Evolutionary conservation across 2,797 vertebrate genomes (phyloP).

Genomic region (Bufotes viridis): DNA sequence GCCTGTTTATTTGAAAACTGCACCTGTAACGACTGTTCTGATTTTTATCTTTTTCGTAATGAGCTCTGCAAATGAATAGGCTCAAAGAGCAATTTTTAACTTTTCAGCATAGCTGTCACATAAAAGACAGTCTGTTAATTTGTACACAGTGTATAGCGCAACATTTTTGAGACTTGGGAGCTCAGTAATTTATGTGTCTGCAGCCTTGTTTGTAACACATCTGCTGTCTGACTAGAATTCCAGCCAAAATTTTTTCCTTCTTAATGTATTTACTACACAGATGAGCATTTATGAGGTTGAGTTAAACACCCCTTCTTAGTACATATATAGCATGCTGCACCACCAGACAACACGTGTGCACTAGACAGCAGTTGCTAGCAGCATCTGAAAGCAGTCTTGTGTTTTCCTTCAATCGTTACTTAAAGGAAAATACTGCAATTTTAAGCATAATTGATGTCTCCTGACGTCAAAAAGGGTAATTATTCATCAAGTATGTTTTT

Average conservation of each 20-base stretch:
- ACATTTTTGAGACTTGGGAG: slow-evolving; percentile 64
- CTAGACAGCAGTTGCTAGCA: background rate
- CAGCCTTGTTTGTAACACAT: slow-evolving; percentile 58
- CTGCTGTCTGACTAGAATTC: slow-evolving; percentile 55
- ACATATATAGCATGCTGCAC: slow-evolving; percentile 24
- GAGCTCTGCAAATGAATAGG: slow-evolving; percentile 57
- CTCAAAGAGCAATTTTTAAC: slow-evolving; percentile 51
- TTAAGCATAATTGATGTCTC: slow-evolving; percentile 51
- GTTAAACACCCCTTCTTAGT: slow-evolving; percentile 46
- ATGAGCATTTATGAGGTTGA: slow-evolving; percentile 58
- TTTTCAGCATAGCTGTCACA: slow-evolving; percentile 59
- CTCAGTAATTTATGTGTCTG: slow-evolving; percentile 66
- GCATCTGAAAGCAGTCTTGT: slow-evolving; percentile 48
- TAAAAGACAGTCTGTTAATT: slow-evolving; percentile 61
- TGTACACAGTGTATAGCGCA: slow-evolving; percentile 54
- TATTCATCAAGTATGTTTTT: slow-evolving; percentile 41
- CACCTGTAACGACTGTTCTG: slow-evolving; percentile 55
- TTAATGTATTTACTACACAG: slow-evolving; percentile 57
- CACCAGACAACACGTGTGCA: slow-evolving; percentile 50
- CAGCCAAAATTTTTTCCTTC: slow-evolving; percentile 46
- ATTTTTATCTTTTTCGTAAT: slow-evolving; percentile 59
- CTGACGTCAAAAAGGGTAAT: slow-evolving; percentile 55
- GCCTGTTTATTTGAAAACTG: slow-evolving; percentile 46
- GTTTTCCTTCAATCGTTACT: slow-evolving; percentile 41
- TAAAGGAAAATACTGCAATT: slow-evolving; percentile 49